phyloP scores from a whole-genome alignment of 1,140 invertebrate species.

The Zaprionus vittiger region DNA sequence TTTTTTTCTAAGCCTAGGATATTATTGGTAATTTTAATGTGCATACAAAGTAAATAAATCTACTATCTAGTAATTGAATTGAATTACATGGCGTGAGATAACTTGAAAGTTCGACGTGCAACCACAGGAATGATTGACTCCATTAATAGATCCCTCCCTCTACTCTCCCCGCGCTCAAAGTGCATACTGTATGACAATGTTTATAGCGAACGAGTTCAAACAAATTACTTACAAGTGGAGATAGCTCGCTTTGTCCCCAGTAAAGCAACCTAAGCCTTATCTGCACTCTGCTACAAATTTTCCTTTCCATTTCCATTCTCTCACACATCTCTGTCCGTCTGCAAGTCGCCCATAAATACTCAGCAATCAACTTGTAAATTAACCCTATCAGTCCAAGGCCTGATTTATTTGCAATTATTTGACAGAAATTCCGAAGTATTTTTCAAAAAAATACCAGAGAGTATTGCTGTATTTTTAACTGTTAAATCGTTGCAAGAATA shows the following conservation, averaged over 20 bases:
- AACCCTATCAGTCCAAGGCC: background rate
- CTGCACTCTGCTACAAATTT: background rate
- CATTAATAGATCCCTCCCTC: background rate
- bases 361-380: background rate
- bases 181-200: background rate
- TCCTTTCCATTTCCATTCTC: background rate
- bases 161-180: background rate
- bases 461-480: background rate
- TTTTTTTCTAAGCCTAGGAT: constrained; percentile 46
- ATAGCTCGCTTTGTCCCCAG: background rate
- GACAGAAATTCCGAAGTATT: background rate
- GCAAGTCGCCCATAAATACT: background rate
- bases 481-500: background rate
- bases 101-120: constrained; percentile 11
- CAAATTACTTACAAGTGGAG: background rate
- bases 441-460: background rate
- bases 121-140: constrained; percentile 21
- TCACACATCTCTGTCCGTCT: background rate
- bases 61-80: constrained; percentile 34
- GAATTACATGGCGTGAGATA: constrained; percentile 23
- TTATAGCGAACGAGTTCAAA: background rate
- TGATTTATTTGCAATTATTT: background rate
- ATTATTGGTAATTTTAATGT: constrained; percentile 32
- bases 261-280: background rate
- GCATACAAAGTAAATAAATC: constrained; percentile 18